phyloP scores from a whole-genome alignment of 2,113 vertebrate genomes.

The Odocoileus virginianus region DNA sequence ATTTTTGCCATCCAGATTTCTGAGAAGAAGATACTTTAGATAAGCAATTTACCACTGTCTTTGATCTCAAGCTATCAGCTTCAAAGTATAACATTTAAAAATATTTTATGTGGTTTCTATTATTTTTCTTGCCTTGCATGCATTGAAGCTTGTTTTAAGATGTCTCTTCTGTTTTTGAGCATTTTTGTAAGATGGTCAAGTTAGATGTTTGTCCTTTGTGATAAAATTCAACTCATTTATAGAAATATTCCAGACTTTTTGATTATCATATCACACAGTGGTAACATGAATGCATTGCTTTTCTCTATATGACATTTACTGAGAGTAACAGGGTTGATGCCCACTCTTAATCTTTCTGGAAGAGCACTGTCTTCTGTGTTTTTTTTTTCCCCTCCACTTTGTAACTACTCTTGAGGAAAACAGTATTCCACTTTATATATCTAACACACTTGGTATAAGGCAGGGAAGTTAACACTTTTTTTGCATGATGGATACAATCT shows the following conservation, averaged over 20 bases:
- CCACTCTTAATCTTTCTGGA: not conserved
- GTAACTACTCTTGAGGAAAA: not conserved
- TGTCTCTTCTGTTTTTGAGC: slow-evolving; percentile 40
- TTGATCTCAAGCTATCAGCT: slow-evolving; percentile 69
- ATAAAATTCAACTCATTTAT: slow-evolving; percentile 32
- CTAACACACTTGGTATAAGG: not conserved
- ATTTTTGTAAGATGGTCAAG: slow-evolving; percentile 69
- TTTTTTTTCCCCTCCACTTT: not conserved
- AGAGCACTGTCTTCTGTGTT: not conserved
- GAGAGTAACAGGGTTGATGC: not conserved
- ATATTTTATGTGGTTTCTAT: slow-evolving; percentile 67
- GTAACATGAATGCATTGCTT: not conserved
- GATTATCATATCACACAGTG: slow-evolving; percentile 12
- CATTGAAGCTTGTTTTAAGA: slow-evolving; percentile 48
- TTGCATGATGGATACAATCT: not conserved
- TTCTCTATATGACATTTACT: not conserved
- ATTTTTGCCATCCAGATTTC: slow-evolving; percentile 65
- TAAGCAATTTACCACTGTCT: slow-evolving; percentile 50
- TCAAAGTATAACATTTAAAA: slow-evolving; percentile 70
- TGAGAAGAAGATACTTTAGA: slow-evolving; percentile 61
- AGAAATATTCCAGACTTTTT: slow-evolving; percentile 5
- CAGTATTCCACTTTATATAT: not conserved
- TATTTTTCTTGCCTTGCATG: slow-evolving; percentile 47
- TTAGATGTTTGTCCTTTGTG: slow-evolving; percentile 48
- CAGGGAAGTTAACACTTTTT: not conserved